Evolutionary conservation across 1,140 invertebrate genomes (phyloP).

Genomic region (Hycleus cichorii): DNA sequence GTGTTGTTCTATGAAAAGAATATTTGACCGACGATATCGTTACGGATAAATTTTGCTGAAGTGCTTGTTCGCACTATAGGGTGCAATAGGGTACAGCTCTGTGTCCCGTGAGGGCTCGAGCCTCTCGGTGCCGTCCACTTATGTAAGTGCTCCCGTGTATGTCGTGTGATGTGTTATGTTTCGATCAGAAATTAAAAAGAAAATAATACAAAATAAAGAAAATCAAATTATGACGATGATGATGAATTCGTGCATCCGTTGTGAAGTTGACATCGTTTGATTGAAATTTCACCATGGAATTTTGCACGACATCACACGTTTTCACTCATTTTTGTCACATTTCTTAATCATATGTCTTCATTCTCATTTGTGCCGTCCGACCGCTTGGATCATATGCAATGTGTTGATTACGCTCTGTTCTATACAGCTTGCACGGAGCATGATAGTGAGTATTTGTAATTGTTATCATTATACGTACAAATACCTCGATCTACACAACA

Average conservation of each 20-base stretch:
- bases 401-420: slow-evolving; percentile 36
- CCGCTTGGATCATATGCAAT: slow-evolving; percentile 34
- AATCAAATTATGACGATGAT: neutral
- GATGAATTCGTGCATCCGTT: slow-evolving; percentile 14
- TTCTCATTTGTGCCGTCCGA: slow-evolving; percentile 39
- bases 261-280: neutral
- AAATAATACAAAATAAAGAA: too few relatives aligned
- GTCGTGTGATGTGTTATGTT: slow-evolving; percentile 26
- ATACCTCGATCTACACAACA: neutral
- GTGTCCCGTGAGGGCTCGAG: slow-evolving; percentile 57
- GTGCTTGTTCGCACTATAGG: slow-evolving; percentile 33
- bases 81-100: slow-evolving; percentile 44
- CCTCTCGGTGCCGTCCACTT: slow-evolving; percentile 64
- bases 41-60: neutral
- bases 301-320: slow-evolving; percentile 18
- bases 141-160: slow-evolving; percentile 44
- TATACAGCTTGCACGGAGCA: slow-evolving; percentile 70
- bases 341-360: slow-evolving; percentile 28
- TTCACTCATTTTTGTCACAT: slow-evolving; percentile 17
- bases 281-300: slow-evolving; percentile 10
- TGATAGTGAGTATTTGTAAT: slow-evolving; percentile 64
- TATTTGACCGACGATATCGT: too few relatives aligned
- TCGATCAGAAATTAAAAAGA: too few relatives aligned
- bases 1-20: too few relatives aligned
- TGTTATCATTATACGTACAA: slow-evolving; percentile 4